phyloP scores from a whole-genome alignment of 1,140 invertebrate species.

The Trachelipus rathkii region DNA sequence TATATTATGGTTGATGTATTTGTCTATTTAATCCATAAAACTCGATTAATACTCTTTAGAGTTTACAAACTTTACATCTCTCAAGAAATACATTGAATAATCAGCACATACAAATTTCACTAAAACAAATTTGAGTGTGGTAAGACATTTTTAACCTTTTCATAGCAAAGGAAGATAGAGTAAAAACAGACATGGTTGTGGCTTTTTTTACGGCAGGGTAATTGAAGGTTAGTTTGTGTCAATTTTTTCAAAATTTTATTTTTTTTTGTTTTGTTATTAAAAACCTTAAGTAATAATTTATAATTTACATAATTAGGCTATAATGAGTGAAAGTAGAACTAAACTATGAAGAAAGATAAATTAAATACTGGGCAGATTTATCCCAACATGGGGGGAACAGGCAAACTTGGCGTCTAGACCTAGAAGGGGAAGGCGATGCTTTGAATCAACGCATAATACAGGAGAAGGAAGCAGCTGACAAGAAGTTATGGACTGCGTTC shows the following conservation, averaged over 20 bases:
- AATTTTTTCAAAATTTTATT: neutral
- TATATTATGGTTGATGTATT: too few relatives aligned
- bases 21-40: too few relatives aligned
- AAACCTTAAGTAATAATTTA: neutral
- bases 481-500: conserved; percentile 24
- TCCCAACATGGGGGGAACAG: neutral
- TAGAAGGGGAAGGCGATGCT: neutral
- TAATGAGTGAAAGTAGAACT: conserved; percentile 7
- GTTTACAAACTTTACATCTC: too few relatives aligned
- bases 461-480: conserved; percentile 14
- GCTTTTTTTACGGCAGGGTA: neutral
- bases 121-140: too few relatives aligned
- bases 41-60: too few relatives aligned
- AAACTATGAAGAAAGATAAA: neutral
- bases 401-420: neutral
- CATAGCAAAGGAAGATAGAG: too few relatives aligned
- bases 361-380: neutral
- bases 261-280: neutral
- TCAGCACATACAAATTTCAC: too few relatives aligned
- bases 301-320: neutral
- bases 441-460: neutral
- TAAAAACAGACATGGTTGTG: conserved; percentile 3
- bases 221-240: neutral
- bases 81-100: too few relatives aligned
- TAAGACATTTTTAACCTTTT: too few relatives aligned